Base-by-base conservation (phyloP, 2,797 vertebrate genomes). In the Menidia menidia region DNA sequence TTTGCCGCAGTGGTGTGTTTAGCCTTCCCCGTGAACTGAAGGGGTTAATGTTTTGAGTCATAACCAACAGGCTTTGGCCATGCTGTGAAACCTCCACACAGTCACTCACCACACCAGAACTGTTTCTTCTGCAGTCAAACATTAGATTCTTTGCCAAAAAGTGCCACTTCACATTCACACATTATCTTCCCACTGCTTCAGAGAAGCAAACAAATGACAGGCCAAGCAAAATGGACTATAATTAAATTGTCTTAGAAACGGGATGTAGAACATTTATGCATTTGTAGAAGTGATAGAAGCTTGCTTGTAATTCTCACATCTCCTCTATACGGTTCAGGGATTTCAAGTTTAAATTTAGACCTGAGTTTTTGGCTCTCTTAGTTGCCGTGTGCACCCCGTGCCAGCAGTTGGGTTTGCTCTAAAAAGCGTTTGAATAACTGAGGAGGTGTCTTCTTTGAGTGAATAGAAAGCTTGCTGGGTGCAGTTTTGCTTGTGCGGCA, bases 231-330 rank as follows among this genome's bases (percentile, higher is more conserved):
- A 78, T 43, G 19, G 73, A 71, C 84, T 89, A 87, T 88, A 82
- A 84, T 88, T 87, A 88, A 83, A 84, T 91, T 85, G 87, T 85
- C 88, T 91, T 89, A 74, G 86, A 87, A 90, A 91, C 89, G 50
- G 81, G 54, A 73, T 65, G 68, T 50, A 30, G 75, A 74, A 71
- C 59, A 64, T 77, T 69, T 51, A 59, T 73, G 68, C 65, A 25
- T 84, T 85, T 81, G 57, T 72, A 84, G 78, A 89, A 87, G 74
- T 71, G 82, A 56, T 53, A 25, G 45, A 82, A 67, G 43, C 51
- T 69, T 61, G 77, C 80, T 85, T 55, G 54, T 71, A 68, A 60
- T 82, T 83, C 60, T 89, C 73, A 79, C 60, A 67, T 83, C 80
- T 78, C 73, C 48, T 67, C 71, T 64, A 58, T 31, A 42, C 53